Base-by-base conservation (phyloP, 2,797 vertebrate species). In the Mormyrus hasselquistii region DNA sequence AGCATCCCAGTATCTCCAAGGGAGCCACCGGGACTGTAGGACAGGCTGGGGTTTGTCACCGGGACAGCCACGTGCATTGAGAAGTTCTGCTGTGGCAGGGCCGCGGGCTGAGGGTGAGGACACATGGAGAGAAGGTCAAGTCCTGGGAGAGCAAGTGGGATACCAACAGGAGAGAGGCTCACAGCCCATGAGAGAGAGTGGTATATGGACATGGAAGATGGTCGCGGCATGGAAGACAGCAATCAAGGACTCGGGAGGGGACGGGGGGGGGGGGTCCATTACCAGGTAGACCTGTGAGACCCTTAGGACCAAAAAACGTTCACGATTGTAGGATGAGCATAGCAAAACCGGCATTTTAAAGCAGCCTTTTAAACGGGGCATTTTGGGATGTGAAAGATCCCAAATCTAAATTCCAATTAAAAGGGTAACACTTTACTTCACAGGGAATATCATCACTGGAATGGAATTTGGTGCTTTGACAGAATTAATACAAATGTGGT, bases 31-130 rank as follows among this genome's bases (percentile, higher is more conserved):
- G 97, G 97, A 94, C 97, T 97, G 97, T 99, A 99, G 90, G 96
- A 93, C 95, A 99, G 96, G 94, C 96, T 98, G 89, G 97, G 98
- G 92, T 98, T 98, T 94, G 97, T 97, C 91, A 99, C 98, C 0
- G 99, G 99, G 91, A 99, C 97, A 0, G 98, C 98, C 95, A 99
- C 99, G 83, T 98, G 99, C 99, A 99, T 99, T 87, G 99, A 98
- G 95, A 99, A 99, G 96, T 97, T 99, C 94, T 99, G 99, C 94
- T 97, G 97, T 57, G 97, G 97, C 95, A 99, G 92, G 88, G 95
- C 97, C 92, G 97, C 96, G 65, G 99, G 99, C 99, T 99, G 94
- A 2, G 91, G 90, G 92, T 50, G 91, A 50, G 87, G 25, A 90
- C 89, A 90, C 88, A 88, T 9, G 2, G 8, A 9, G 44, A 49